Evolutionary conservation across 2,888 invertebrate genomes (phyloP).

Genomic region (Pammene aurita): DNA sequence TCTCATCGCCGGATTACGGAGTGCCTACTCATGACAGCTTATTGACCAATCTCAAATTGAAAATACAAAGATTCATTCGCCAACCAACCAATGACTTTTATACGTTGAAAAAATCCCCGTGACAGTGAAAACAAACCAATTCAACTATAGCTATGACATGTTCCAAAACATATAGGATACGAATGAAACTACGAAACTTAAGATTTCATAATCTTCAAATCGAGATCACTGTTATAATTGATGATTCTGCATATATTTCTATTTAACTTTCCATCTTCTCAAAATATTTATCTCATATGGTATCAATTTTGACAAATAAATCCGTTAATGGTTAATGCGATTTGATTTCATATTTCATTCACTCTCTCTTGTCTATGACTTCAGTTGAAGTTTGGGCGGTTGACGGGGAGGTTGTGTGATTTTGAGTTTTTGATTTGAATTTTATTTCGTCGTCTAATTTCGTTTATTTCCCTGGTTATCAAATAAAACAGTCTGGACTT

Average conservation of each 20-base stretch:
- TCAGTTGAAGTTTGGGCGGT: constrained; percentile 63
- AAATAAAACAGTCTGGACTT: constrained; percentile 29
- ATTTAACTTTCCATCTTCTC: too few relatives aligned
- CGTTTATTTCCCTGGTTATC: constrained; percentile 46
- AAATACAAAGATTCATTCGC: too few relatives aligned
- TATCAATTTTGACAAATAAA: constrained; percentile 7
- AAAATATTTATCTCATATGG: not conserved
- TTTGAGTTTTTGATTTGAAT: constrained; percentile 64
- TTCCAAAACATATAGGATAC: not conserved
- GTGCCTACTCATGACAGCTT: constrained; percentile 18
- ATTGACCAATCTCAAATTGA: constrained; percentile 20
- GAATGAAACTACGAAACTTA: not conserved
- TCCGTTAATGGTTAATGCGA: constrained; percentile 20
- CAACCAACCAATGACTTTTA: not conserved
- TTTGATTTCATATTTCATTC: constrained; percentile 29
- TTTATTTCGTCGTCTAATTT: constrained; percentile 53
- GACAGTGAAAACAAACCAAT: constrained; percentile 11
- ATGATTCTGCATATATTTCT: too few relatives aligned
- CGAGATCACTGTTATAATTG: too few relatives aligned
- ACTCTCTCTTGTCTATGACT: constrained; percentile 47
- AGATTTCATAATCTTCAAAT: not conserved
- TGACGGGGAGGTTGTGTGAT: constrained; percentile 57
- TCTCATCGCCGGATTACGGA: constrained; percentile 50
- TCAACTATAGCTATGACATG: not conserved
- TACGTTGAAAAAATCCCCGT: not conserved